A percentile compares a stretch with the other conserved stretches of the same genome.
Evolutionary conservation across 2,888 invertebrate species (phyloP).

Genomic region (Uloborus plumipes): DNA sequence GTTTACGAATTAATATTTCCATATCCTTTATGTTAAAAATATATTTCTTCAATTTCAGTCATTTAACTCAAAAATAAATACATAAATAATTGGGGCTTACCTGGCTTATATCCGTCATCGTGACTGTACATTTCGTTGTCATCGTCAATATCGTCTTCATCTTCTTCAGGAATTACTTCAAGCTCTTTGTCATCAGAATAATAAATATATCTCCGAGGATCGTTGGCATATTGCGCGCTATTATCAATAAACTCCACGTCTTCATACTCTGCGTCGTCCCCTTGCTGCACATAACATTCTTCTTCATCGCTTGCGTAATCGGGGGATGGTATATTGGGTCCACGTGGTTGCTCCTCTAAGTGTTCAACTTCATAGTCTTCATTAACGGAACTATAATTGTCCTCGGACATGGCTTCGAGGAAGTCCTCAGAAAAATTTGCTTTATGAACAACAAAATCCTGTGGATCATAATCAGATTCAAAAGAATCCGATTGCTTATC

Average conservation of each 20-base stretch:
- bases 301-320: constrained; percentile 67
- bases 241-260: constrained; percentile 63
- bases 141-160: constrained; percentile 54
- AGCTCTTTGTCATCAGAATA: constrained; percentile 64
- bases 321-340: constrained; percentile 67
- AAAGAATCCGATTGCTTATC: constrained; percentile 46
- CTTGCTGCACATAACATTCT: constrained; percentile 61
- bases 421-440: constrained; percentile 57
- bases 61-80: no score
- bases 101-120: constrained; percentile 33
- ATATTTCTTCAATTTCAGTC: no score
- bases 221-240: constrained; percentile 50
- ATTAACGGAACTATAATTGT: constrained; percentile 59
- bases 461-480: constrained; percentile 55
- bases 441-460: constrained; percentile 63
- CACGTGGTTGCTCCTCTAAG: constrained; percentile 33
- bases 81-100: background rate
- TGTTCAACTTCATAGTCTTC: constrained; percentile 61
- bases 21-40: no score
- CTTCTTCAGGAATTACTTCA: constrained; percentile 66
- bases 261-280: constrained; percentile 35
- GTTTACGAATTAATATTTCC: no score
- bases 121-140: constrained; percentile 38
- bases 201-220: constrained; percentile 61
- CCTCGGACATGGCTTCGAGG: constrained; percentile 57